Percentiles rank a stretch among this genome's conserved stretches.
phyloP scores from a whole-genome alignment of 1,140 invertebrate genomes.

The Brachionus paranguensis region DNA sequence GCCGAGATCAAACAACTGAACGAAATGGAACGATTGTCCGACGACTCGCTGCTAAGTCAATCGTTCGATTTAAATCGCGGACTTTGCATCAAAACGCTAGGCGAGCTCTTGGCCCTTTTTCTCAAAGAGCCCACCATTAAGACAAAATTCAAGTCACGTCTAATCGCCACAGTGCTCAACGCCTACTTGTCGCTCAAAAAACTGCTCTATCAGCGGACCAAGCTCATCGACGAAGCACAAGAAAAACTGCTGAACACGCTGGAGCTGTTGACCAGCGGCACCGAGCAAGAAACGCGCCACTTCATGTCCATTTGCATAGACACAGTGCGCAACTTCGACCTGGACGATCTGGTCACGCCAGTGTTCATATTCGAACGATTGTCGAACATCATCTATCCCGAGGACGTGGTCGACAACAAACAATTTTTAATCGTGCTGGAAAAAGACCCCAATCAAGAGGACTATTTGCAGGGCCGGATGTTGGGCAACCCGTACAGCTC shows the following conservation, averaged over 20 bases:
- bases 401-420: slow-evolving; percentile 55
- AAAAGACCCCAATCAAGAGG: slow-evolving; percentile 96
- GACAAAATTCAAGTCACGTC: slow-evolving; percentile 76
- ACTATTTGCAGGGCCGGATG: slow-evolving; percentile 87
- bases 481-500: slow-evolving; percentile 93
- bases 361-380: slow-evolving; percentile 90
- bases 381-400: slow-evolving; percentile 90
- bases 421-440: slow-evolving; percentile 93
- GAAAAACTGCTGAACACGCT: slow-evolving; percentile 85
- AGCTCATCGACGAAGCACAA: slow-evolving; percentile 91
- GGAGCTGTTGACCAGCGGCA: slow-evolving; percentile 91
- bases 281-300: slow-evolving; percentile 86
- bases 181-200: slow-evolving; percentile 83
- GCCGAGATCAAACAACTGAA: slow-evolving; percentile 78
- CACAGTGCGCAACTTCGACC: slow-evolving; percentile 83
- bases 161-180: slow-evolving; percentile 81
- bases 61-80: slow-evolving; percentile 52
- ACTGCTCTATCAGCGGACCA: slow-evolving; percentile 84
- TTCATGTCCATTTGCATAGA: slow-evolving; percentile 96
- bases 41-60: not conserved
- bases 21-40: slow-evolving; percentile 65
- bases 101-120: slow-evolving; percentile 76
- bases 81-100: slow-evolving; percentile 76
- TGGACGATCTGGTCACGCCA: slow-evolving; percentile 85
- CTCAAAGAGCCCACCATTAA: slow-evolving; percentile 65